These are phyloP conservation scores for Allobates femoralis DNA, from an alignment of 2,797 vertebrate genomes.

Conservation along the genomic window DNA sequence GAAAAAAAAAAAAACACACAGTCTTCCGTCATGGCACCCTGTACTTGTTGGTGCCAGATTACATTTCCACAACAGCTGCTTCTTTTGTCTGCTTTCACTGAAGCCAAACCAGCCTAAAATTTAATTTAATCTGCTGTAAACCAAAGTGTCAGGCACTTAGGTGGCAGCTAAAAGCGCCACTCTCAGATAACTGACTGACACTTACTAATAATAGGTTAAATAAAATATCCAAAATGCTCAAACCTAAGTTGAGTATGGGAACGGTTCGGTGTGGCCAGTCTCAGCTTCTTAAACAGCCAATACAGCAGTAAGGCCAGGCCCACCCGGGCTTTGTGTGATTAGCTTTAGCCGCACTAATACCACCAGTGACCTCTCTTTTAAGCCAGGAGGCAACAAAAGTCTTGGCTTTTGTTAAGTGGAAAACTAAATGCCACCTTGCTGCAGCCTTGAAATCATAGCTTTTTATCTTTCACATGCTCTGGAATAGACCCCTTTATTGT, in stretches of 20 bases:
- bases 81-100: conserved; percentile 84
- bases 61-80: conserved; percentile 87
- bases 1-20: conserved; percentile 65
- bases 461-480: conserved; percentile 60
- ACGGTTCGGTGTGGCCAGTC: conserved; percentile 68
- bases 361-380: conserved; percentile 72
- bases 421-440: conserved; percentile 70
- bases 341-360: conserved; percentile 73
- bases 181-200: conserved; percentile 87
- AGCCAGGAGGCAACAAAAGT: conserved; percentile 63
- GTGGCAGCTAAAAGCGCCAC: conserved; percentile 85
- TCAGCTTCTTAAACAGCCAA: conserved; percentile 66
- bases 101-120: conserved; percentile 89
- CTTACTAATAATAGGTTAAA: conserved; percentile 88
- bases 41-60: conserved; percentile 77
- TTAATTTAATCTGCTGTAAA: conserved; percentile 90
- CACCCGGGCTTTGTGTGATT: conserved; percentile 67
- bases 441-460: conserved; percentile 63
- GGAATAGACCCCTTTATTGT: conserved; percentile 49
- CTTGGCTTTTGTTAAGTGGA: conserved; percentile 67
- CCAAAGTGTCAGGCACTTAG: conserved; percentile 87
- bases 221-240: too few species aligned
- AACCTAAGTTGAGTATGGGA: conserved; percentile 78
- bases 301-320: conserved; percentile 39
- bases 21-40: conserved; percentile 69